Evolutionary conservation across 2,113 vertebrate genomes (phyloP).

Genomic region (Vimba vimba): DNA sequence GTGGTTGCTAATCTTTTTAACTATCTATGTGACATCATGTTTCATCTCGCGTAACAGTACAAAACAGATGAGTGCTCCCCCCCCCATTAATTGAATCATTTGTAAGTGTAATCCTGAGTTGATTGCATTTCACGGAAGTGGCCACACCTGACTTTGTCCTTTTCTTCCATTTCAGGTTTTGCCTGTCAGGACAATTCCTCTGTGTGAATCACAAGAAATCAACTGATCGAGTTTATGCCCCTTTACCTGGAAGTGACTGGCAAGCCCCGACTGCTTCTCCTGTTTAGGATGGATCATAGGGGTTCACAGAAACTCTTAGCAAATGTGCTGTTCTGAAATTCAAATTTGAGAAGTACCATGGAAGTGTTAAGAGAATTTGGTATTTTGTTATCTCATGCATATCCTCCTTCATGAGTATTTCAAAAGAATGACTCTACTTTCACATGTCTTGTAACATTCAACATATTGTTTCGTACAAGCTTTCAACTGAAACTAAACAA

Average conservation of each 20-base stretch:
- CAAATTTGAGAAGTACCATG: neutral
- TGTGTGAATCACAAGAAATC: conserved; percentile 51
- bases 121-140: conserved; percentile 34
- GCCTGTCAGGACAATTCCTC: conserved; percentile 57
- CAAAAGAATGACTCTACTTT: neutral
- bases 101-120: conserved; percentile 17
- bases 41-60: neutral
- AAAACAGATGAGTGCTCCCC: neutral
- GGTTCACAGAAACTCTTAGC: conserved; percentile 11
- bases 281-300: conserved; percentile 21
- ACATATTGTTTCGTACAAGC: conserved; percentile 19
- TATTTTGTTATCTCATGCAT: neutral
- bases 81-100: conserved; percentile 5
- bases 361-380: neutral
- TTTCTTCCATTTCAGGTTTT: conserved; percentile 57
- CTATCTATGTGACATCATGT: neutral
- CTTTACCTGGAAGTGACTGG: conserved; percentile 26
- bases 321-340: neutral
- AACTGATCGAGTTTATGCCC: conserved; percentile 42
- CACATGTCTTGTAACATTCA: neutral
- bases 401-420: conserved; percentile 22
- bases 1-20: neutral
- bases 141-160: conserved; percentile 50
- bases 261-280: conserved; percentile 34
- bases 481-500: neutral